Conservation (phyloP, 1,140 invertebrate species). For the Belonocnema kinseyi region DNA sequence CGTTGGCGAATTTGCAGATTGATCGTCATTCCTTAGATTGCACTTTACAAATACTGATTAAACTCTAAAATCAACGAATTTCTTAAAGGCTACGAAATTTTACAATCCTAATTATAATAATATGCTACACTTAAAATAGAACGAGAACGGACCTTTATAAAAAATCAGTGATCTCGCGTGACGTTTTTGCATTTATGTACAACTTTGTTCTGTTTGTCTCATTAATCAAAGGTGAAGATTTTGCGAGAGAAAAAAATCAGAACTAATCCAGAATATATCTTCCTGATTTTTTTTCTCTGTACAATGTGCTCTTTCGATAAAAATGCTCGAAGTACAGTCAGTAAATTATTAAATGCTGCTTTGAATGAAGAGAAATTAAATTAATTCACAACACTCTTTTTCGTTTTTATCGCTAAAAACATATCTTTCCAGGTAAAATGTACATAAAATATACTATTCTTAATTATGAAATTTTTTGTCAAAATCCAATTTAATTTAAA, state of each 20-base stretch:
- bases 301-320: background rate
- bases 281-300: background rate
- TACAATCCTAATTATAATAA: background rate
- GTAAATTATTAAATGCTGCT: background rate
- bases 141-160: background rate
- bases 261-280: background rate
- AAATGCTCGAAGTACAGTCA: no score
- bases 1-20: background rate
- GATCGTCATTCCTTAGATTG: background rate
- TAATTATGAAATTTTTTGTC: no score
- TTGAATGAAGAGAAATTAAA: background rate
- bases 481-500: no score
- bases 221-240: background rate
- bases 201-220: slow-evolving; percentile 9
- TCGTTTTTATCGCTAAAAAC: no score
- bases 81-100: background rate
- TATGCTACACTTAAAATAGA: slow-evolving; percentile 17
- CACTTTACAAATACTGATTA: slow-evolving; percentile 20
- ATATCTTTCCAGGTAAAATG: no score
- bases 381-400: background rate
- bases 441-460: no score
- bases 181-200: background rate
- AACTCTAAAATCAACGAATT: background rate
- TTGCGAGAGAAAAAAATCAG: background rate
- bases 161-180: background rate